Base-by-base conservation (phyloP, 2,888 invertebrate species). In the Plemyria rubiginata region DNA sequence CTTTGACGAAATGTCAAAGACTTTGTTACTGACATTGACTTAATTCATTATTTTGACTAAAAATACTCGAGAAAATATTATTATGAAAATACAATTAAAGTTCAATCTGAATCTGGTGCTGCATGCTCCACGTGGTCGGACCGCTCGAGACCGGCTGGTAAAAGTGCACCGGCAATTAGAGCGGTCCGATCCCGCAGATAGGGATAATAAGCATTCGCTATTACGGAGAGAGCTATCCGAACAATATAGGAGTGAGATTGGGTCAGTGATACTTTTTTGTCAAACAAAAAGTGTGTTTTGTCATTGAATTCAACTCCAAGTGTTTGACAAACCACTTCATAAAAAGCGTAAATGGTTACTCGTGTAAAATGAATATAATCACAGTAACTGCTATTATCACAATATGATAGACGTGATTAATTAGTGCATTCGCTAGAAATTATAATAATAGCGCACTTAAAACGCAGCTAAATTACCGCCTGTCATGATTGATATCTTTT, bases 81-180 rank as follows among this genome's bases (percentile, higher is more conserved):
- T 22, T 22, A 22, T 22, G 22, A 22, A 22, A 22, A 22, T 22
- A 22, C 22, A n/a, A n/a, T n/a, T 22, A 22, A 2, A 22, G 9
- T 16, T 9, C 13, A 16, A 45, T 11, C 16, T 16, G 11, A 9
- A 11, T 45, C 29, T 41, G 22, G 41, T 32, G 51, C 2, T 32
- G 54, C 59, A 41, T 65, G 41, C 48, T 55, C 58, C 60, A 65
- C 65, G 60, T 61, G 60, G 46, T 64, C 52, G 43, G 54, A 60
- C 49, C 62, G 51, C 52, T 29, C 57, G 54, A 70, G 66, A 66
- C 64, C 54, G 56, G 56, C 53, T 54, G 77, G 79, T 80, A 78
- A 81, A 80, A 79, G 84, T 81, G 80, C 78, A 79, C 70, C 59
- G 66, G 78, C 78, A 87, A 89, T 90, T 87, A 89, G 85, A 88